Evolutionary conservation across 2,113 vertebrate genomes (phyloP), one percentile per base, ranked within the genome.

Genomic region (Oreochromis spilurus): DNA sequence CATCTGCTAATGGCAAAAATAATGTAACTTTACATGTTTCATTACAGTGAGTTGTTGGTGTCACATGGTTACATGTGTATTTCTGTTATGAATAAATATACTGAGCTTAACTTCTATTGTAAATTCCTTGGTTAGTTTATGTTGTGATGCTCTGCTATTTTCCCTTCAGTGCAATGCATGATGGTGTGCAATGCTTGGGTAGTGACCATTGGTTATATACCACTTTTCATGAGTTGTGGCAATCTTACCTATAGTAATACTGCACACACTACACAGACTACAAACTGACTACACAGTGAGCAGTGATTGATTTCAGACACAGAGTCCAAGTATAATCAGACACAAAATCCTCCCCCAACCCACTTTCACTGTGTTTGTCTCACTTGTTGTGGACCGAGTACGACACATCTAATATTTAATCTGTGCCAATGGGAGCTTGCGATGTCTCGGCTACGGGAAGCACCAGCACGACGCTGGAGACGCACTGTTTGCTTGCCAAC

Each of bases 31-130:
- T 26, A 26, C 38, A 26, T 26, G 5, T 45, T 72, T 72, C 38
- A 70, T 65, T 65, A 0, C 19, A 21, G 60, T 38, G 60, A 65
- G 36, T 70, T 0, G 7, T 24, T 70, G 65, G 38, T 72, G 0
- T 77, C 24, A 77, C 43, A 50, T 6, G 11, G 3, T 57, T 57
- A 57, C 54, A 57, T 77, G 70, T 2, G 24, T 7, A 19, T 50
- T 31, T 77, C 16, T 50, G 6, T 31, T 7, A 77, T 50, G 26
- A 31, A 31, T 77, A 77, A 50, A 50, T 31, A 21, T 54, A 77
- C 45, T 48, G 16, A 75, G 9, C 16, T 29, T 29, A 1, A 29
- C 16, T 29, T 75, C 70, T 29, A 29, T 11, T 50, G 0, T 50
- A 75, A 48, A 75, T 75, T 29, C 24, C 9, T 8, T 0, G 21